Conservation (phyloP, 1,140 invertebrate species). For the Onthophagus taurus region DNA sequence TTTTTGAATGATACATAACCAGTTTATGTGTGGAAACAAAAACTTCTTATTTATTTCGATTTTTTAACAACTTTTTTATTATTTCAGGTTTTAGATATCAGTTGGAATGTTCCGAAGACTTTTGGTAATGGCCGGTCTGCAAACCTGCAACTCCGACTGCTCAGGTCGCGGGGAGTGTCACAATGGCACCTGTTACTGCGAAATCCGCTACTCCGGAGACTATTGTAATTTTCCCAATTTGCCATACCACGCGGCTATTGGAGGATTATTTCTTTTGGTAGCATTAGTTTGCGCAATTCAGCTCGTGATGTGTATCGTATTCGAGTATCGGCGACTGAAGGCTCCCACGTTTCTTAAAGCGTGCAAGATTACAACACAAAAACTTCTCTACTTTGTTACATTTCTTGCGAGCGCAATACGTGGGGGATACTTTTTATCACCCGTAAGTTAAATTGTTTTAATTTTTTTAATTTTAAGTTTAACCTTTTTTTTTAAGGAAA, state of each 20-base stretch:
- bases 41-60: too few relatives aligned
- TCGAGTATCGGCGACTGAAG: constrained; percentile 75
- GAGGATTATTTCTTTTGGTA: constrained; percentile 72
- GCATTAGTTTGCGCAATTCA: constrained; percentile 81
- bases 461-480: constrained; percentile 1
- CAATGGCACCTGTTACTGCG: constrained; percentile 83
- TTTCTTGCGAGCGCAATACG: constrained; percentile 77
- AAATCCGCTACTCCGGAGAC: constrained; percentile 61
- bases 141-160: constrained; percentile 52
- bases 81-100: too few relatives aligned
- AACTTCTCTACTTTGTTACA: constrained; percentile 81
- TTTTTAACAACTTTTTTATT: too few relatives aligned
- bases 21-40: too few relatives aligned
- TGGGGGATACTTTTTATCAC: constrained; percentile 83
- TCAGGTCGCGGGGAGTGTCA: constrained; percentile 85
- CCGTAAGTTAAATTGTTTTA: constrained; percentile 51
- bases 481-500: constrained; percentile 48
- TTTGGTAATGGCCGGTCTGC: constrained; percentile 34
- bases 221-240: constrained; percentile 52
- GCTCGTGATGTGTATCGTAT: constrained; percentile 71
- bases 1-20: too few relatives aligned
- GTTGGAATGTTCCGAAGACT: constrained; percentile 34
- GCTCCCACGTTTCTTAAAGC: constrained; percentile 68
- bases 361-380: constrained; percentile 82
- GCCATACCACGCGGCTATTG: constrained; percentile 59